Evolutionary conservation across 2,888 invertebrate genomes (phyloP), one percentile per base, ranked within the genome.

Genomic region (Caenorhabditis doughertyi): DNA sequence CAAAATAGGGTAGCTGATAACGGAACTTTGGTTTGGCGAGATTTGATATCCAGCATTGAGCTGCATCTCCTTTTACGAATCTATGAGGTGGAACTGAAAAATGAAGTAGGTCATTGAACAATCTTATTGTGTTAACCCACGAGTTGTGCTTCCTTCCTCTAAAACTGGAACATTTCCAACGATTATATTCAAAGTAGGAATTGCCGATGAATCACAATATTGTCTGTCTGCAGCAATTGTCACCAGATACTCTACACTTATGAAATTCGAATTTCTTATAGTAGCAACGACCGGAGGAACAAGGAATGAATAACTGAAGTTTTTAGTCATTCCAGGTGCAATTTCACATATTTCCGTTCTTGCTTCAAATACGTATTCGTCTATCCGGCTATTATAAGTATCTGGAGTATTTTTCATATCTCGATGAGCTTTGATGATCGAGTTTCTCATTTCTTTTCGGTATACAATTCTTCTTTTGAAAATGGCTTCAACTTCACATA

Each of bases 141-240:
- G 25, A 18, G n/a, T n/a, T 0, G 42, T 68, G 2, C 23, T 42
- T 2, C 42, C 60, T 16, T 42, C 1, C 23, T 42, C 25, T 2
- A 60, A 16, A 3, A 74, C 27, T 18, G 73, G 73, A 3, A 56
- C 65, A 29, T 74, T 74, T 55, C 73, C 73, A 42, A 74, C 42
- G 3, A 74, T 47, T 11, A 74, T 55, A 35, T 64, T 65, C 55
- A 74, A 18, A 1, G 32, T 13, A 2, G 64, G 42, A 16, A 8
- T 3, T 1, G 23, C 7, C 13, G 44, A 18, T 2, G 7, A 9
- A 53, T 29, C 27, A 23, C 44, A 39, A 8, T 27, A 18, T 11
- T 29, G 18, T 11, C 47, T 21, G 25, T 51, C 65, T 7, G 29
- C 65, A 11, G 13, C 16, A 18, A 77, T 35, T 3, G 39, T 58